A percentile compares a stretch with the other conserved stretches of the same genome.
phyloP scores from a whole-genome alignment of 2,888 invertebrate genomes.

The Thecophora atra region DNA sequence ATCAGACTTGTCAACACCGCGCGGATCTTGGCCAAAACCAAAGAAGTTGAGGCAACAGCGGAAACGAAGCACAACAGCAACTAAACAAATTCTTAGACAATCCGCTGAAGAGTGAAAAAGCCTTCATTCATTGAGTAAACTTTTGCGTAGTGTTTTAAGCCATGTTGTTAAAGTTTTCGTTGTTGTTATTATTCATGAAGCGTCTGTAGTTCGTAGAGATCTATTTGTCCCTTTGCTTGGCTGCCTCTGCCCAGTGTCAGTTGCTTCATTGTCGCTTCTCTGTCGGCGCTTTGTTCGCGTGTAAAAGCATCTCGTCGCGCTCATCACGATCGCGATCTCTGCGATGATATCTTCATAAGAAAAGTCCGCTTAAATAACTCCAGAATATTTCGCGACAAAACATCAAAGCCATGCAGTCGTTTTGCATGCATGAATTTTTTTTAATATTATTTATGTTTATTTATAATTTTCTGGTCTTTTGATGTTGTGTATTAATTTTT shows the following conservation, averaged over 20 bases:
- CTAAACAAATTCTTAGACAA: not conserved
- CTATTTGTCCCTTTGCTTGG: constrained; percentile 17
- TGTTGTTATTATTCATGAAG: not conserved
- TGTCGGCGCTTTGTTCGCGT: constrained; percentile 29
- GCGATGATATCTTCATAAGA: constrained; percentile 55
- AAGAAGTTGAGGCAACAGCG: constrained; percentile 2
- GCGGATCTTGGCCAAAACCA: constrained; percentile 31
- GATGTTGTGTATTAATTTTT: constrained; percentile 13
- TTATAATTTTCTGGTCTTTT: constrained; percentile 20
- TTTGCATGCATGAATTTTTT: constrained; percentile 25
- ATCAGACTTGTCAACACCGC: constrained; percentile 26
- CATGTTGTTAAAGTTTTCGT: not conserved
- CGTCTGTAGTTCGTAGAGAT: not conserved
- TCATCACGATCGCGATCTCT: constrained; percentile 44
- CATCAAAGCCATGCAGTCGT: not conserved
- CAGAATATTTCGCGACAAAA: constrained; percentile 50
- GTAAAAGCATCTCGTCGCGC: constrained; percentile 44
- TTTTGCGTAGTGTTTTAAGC: constrained; percentile 4
- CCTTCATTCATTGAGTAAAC: constrained; percentile 25
- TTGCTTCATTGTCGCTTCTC: no score
- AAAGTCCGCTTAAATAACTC: constrained; percentile 51
- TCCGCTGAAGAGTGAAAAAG: not conserved
- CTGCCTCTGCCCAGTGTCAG: not conserved
- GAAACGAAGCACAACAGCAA: constrained; percentile 7
- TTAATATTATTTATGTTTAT: constrained; percentile 1